Percentiles rank a stretch among this genome's conserved stretches.
Conservation (phyloP, 2,888 invertebrate genomes). For the Penaeus monodon region DNA sequence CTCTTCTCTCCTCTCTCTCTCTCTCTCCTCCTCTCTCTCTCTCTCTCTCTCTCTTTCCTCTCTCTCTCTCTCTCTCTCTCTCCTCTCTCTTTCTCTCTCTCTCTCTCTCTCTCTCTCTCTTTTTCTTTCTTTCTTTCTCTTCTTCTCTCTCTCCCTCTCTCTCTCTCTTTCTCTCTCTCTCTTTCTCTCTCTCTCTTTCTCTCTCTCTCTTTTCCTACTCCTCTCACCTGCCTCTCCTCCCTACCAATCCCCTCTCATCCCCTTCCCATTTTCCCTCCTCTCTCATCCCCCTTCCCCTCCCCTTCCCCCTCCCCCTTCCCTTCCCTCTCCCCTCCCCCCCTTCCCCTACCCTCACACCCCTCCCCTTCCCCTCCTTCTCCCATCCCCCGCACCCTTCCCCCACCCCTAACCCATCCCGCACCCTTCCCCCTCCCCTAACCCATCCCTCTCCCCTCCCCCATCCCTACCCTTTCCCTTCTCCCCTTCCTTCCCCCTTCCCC, state of each 20-base stretch:
- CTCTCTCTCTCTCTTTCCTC: background rate
- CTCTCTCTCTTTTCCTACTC: background rate
- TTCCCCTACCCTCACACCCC: accelerated
- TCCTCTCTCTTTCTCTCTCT: background rate
- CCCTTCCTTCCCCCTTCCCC: background rate
- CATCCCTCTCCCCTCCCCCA: background rate
- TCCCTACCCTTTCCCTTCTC: too few species aligned
- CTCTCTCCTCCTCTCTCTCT: background rate
- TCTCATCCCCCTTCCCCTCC: accelerated
- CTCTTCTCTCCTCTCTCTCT: background rate
- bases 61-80: background rate
- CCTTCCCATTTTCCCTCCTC: too few species aligned
- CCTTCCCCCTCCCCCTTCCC: background rate
- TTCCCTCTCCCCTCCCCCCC: background rate
- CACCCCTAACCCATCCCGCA: too few species aligned
- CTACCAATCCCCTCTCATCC: too few species aligned
- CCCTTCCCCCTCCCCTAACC: background rate
- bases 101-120: background rate
- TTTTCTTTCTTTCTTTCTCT: background rate
- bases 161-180: background rate
- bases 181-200: background rate
- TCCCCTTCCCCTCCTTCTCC: background rate
- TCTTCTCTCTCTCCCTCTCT: background rate
- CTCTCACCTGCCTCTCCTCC: background rate
- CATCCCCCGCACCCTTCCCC: background rate